phyloP scores from a whole-genome alignment of 1,140 invertebrate species.

The Andricus grossulariae region DNA sequence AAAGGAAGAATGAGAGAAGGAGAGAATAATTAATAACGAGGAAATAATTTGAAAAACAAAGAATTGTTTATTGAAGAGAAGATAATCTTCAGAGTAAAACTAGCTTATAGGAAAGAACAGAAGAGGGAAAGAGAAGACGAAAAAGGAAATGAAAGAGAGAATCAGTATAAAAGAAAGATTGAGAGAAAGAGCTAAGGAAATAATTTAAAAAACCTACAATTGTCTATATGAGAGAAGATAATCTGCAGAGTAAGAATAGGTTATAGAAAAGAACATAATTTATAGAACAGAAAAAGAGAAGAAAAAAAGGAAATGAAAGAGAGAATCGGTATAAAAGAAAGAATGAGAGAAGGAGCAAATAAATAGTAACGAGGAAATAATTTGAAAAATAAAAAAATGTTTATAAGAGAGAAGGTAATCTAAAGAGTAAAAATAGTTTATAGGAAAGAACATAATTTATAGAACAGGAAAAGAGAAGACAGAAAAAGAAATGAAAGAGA shows the following conservation, averaged over 20 bases:
- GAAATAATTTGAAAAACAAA: slow-evolving; percentile 17
- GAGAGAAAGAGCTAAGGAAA: not conserved
- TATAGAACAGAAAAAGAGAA: slow-evolving; percentile 16
- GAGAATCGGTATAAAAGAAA: not conserved
- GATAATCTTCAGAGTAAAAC: not conserved
- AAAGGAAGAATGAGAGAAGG: slow-evolving; percentile 16
- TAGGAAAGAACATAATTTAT: not conserved
- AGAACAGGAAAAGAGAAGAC: not conserved
- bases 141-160: not conserved
- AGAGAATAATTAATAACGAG: not conserved
- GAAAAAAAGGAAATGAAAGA: not conserved
- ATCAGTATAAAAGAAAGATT: slow-evolving; percentile 30
- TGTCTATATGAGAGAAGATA: slow-evolving; percentile 8
- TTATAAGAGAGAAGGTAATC: not conserved
- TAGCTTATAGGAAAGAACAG: not conserved
- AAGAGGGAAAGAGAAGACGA: slow-evolving; percentile 24
- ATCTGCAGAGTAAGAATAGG: not conserved
- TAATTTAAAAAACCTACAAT: not conserved
- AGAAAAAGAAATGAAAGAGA: too few species aligned
- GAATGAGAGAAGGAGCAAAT: not conserved
- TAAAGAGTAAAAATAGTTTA: not conserved
- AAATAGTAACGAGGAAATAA: not conserved
- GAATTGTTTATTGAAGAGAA: slow-evolving; percentile 15
- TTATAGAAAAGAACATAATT: not conserved
- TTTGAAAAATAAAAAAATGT: slow-evolving; percentile 1